Evolutionary conservation across 2,797 vertebrate species (phyloP).

Genomic region (Pseudotriccus pelzelni): DNA sequence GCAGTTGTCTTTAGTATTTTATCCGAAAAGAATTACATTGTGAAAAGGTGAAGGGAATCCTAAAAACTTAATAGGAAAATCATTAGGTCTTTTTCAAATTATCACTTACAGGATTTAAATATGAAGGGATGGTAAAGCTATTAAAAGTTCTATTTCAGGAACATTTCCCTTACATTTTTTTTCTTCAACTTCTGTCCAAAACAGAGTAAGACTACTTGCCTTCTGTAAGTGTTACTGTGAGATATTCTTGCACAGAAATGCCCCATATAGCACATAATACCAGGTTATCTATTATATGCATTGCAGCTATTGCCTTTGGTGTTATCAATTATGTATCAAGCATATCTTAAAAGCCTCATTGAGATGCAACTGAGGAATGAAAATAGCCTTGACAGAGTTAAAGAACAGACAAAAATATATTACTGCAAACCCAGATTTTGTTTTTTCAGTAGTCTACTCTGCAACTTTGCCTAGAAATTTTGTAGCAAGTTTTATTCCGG

Average conservation of each 20-base stretch:
- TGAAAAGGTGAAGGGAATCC: constrained; percentile 14
- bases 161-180: not conserved
- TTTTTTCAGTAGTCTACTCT: not conserved
- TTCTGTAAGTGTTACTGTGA: not conserved
- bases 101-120: not conserved
- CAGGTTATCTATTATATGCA: not conserved
- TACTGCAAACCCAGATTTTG: not conserved
- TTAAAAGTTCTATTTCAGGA: not conserved
- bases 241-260: not conserved
- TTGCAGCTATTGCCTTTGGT: not conserved
- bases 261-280: not conserved
- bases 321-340: not conserved
- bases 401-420: not conserved
- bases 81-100: constrained; percentile 1
- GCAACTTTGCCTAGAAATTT: not conserved
- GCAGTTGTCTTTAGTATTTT: constrained; percentile 17
- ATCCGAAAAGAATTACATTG: not conserved
- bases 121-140: not conserved
- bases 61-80: constrained; percentile 21
- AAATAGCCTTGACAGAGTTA: not conserved
- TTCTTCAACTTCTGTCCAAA: not conserved
- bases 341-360: not conserved
- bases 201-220: not conserved
- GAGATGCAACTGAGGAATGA: not conserved
- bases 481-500: not conserved